Percentiles rank a stretch among this genome's conserved stretches.
These are phyloP conservation scores for Cerastis rubricosa DNA, from an alignment of 2,888 invertebrate genomes.

Conservation along the genomic window DNA sequence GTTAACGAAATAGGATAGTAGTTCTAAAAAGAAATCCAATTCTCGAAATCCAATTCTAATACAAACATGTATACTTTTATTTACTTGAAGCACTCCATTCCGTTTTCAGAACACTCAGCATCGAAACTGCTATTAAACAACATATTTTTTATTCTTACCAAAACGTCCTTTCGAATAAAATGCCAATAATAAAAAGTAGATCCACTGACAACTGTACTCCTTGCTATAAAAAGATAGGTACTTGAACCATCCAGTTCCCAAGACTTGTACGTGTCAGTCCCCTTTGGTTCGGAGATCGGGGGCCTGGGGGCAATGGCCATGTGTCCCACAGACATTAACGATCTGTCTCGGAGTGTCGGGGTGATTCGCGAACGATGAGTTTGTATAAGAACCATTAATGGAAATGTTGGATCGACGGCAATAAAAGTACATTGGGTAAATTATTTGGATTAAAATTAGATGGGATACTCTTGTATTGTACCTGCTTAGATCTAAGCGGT, in stretches of 20 bases:
- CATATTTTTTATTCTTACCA: background rate
- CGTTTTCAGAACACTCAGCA: background rate
- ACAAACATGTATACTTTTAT: background rate
- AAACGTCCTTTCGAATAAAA: conserved; percentile 17
- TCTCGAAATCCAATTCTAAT: background rate
- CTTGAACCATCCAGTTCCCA: conserved; percentile 28
- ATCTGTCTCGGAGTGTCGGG: conserved; percentile 31
- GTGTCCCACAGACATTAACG: conserved; percentile 58
- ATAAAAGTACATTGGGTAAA: conserved; percentile 4
- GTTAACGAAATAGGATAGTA: background rate
- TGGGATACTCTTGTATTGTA: background rate
- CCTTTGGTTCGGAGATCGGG: conserved; percentile 53
- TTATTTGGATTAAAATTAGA: background rate
- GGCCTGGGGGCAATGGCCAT: conserved; percentile 64
- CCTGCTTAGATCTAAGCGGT: too few species aligned
- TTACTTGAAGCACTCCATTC: background rate
- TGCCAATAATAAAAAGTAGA: conserved; percentile 37
- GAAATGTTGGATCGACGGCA: conserved; percentile 6
- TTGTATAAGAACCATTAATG: conserved; percentile 32
- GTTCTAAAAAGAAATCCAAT: background rate
- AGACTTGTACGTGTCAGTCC: conserved; percentile 45
- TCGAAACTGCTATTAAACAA: background rate
- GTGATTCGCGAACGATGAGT: conserved; percentile 34
- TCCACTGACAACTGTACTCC: conserved; percentile 16
- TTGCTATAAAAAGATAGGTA: conserved; percentile 32